These are phyloP conservation scores for Acrocephalus scirpaceus DNA, from an alignment of 2,797 vertebrate species.

Conservation along the genomic window DNA sequence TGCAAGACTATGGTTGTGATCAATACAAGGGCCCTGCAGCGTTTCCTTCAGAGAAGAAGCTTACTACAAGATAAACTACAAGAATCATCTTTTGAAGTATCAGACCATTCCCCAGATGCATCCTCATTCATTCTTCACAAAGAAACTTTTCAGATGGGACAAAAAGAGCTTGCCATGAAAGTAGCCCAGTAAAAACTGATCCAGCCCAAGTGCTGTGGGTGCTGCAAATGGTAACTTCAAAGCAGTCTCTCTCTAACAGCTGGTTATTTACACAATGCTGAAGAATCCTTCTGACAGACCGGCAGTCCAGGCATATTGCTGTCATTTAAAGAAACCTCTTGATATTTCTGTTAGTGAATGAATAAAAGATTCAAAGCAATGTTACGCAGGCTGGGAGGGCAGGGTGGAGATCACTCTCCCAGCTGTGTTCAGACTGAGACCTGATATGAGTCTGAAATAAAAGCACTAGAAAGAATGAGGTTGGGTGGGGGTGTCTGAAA, in stretches of 20 bases:
- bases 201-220: not conserved
- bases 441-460: conserved; percentile 62
- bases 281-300: conserved; percentile 8
- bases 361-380: conserved; percentile 24
- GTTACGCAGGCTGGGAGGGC: conserved; percentile 7
- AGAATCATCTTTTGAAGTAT: conserved; percentile 47
- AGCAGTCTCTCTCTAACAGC: conserved; percentile 6
- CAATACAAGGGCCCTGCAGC: conserved; percentile 8
- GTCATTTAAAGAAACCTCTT: conserved; percentile 38
- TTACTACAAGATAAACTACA: conserved; percentile 29
- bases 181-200: conserved; percentile 15
- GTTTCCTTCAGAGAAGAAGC: conserved; percentile 15
- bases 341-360: conserved; percentile 19
- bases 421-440: conserved; percentile 67
- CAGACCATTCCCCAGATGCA: conserved; percentile 45
- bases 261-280: not conserved
- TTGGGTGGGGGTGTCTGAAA: not conserved
- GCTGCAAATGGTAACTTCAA: conserved; percentile 49
- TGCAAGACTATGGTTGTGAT: not conserved
- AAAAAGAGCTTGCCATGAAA: conserved; percentile 54
- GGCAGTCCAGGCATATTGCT: not conserved
- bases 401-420: conserved; percentile 66
- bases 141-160: conserved; percentile 56
- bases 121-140: conserved; percentile 56
- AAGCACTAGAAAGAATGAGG: conserved; percentile 16